A percentile compares a stretch with the other conserved stretches of the same genome.
These are phyloP conservation scores for Iphiclides podalirius DNA, from an alignment of 2,888 invertebrate species.

Conservation along the genomic window DNA sequence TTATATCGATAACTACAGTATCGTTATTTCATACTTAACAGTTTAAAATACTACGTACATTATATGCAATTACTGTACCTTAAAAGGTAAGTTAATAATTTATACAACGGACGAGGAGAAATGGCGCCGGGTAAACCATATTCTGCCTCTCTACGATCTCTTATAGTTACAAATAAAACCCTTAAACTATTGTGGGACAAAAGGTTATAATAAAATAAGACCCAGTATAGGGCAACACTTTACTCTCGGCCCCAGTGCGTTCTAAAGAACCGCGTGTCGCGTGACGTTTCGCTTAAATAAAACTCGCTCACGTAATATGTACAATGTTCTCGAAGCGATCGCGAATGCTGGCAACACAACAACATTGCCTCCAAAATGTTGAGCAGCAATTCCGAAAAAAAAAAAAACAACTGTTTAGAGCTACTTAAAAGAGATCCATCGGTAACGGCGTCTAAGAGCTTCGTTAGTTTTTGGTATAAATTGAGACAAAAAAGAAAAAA, in stretches of 20 bases:
- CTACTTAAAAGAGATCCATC: conserved; percentile 74
- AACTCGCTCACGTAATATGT: conserved; percentile 53
- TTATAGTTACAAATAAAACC: conserved; percentile 45
- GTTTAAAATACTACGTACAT: conserved; percentile 76
- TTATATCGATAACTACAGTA: conserved; percentile 69
- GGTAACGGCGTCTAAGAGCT: conserved; percentile 75
- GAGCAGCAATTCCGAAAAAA: conserved; percentile 47
- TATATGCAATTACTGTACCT: conserved; percentile 75
- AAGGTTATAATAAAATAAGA: conserved; percentile 57
- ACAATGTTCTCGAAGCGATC: conserved; percentile 65
- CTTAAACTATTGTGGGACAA: conserved; percentile 62
- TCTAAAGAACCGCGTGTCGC: conserved; percentile 41
- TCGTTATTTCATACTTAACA: conserved; percentile 80
- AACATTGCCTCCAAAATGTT: conserved; percentile 65
- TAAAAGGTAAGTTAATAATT: conserved; percentile 73
- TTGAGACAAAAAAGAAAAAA: conserved; percentile 64
- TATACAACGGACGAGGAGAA: conserved; percentile 70
- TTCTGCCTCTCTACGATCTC: conserved; percentile 42
- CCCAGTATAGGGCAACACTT: conserved; percentile 47
- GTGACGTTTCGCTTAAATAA: conserved; percentile 43
- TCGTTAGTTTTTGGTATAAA: conserved; percentile 77
- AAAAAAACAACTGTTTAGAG: conserved; percentile 49
- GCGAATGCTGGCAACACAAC: conserved; percentile 52
- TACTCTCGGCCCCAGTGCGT: conserved; percentile 36
- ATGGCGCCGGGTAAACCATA: conserved; percentile 39